Evolutionary conservation across 2,797 vertebrate genomes (phyloP).

Genomic region (Passerculus sandwichensis): DNA sequence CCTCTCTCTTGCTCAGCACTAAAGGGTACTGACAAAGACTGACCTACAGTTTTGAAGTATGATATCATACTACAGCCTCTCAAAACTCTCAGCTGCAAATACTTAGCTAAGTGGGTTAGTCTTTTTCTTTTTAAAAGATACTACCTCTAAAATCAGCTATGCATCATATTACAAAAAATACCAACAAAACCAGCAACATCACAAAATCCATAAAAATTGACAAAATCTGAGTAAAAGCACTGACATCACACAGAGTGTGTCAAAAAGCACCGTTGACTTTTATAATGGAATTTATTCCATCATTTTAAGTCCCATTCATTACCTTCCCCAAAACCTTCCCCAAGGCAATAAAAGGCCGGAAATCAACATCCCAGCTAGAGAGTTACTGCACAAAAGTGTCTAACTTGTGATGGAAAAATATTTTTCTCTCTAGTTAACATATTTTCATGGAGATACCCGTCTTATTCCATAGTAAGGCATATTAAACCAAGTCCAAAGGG

Average conservation of each 20-base stretch:
- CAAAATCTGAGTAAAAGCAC: not conserved
- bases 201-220: not conserved
- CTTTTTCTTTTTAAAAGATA: not conserved
- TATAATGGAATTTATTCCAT: not conserved
- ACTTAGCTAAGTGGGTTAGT: not conserved
- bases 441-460: not conserved
- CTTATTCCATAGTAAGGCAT: not conserved
- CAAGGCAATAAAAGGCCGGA: not conserved
- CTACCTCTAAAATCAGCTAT: not conserved
- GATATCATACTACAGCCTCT: not conserved
- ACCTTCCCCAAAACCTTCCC: not conserved
- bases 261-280: not conserved
- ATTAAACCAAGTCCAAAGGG: conserved; percentile 10
- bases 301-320: not conserved
- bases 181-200: not conserved
- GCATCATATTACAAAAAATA: not conserved
- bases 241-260: not conserved
- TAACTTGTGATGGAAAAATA: not conserved
- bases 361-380: not conserved
- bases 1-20: not conserved
- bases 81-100: not conserved
- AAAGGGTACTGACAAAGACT: not conserved
- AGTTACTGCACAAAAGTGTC: not conserved
- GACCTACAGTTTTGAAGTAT: not conserved
- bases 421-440: not conserved